phyloP scores from a whole-genome alignment of 2,797 vertebrate species.

The Artibeus lituratus region DNA sequence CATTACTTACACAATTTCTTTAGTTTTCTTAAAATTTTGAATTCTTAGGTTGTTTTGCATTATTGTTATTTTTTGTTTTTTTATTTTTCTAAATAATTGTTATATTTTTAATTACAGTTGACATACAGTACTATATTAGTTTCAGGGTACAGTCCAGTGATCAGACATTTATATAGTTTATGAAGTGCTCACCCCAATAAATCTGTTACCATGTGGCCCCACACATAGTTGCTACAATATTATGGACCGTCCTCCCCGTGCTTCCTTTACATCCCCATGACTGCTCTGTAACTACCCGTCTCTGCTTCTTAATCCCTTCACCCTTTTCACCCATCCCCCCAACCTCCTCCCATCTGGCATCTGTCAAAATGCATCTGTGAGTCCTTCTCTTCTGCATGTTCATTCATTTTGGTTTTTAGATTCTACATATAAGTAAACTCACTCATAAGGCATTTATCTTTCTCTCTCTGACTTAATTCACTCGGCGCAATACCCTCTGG shows the following conservation, averaged over 20 bases:
- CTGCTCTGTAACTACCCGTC: not conserved
- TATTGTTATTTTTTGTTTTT: not conserved
- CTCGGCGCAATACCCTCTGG: not conserved
- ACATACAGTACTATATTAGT: not conserved
- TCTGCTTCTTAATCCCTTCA: not conserved
- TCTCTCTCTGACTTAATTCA: not conserved
- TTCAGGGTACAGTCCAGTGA: not conserved
- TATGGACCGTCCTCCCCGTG: not conserved
- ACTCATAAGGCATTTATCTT: not conserved
- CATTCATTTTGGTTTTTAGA: not conserved
- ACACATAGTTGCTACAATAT: not conserved
- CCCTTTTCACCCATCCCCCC: not conserved
- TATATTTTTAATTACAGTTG: not conserved
- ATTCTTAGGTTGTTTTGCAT: not conserved
- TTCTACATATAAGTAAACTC: not conserved
- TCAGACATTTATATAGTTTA: not conserved
- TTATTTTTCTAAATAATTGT: not conserved
- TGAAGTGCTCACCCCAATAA: not conserved
- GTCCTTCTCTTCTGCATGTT: not conserved
- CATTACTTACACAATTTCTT: not conserved
- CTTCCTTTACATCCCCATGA: not conserved
- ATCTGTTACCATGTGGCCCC: not conserved
- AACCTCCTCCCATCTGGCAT: not conserved
- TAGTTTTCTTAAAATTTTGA: constrained; percentile 25
- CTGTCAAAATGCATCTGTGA: not conserved